Base-by-base conservation (phyloP, 2,113 vertebrate genomes). In the Podilymbus podiceps region DNA sequence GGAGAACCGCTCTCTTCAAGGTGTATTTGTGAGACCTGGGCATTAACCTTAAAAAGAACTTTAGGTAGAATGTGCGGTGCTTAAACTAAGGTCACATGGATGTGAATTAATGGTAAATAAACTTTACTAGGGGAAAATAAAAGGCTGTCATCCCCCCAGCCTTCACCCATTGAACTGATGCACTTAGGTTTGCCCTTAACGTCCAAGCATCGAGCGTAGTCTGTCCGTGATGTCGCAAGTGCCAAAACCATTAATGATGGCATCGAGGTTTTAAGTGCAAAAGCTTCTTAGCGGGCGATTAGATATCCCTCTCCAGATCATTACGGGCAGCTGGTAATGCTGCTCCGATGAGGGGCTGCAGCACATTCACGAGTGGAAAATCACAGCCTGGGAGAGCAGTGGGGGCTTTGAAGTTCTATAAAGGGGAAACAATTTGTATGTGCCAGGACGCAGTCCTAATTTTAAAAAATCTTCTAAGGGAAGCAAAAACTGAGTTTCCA, bases 211-310 rank as follows among this genome's bases (percentile, higher is more conserved):
- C 4, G 5, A 46, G 66, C 0, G 0, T 33, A 3, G 82, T 44
- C 68, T 0, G 0, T 49, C 85, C 0, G 0, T 0, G 3, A 18
- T 1, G 5, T 67, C 0, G 5, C 7, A 6, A 58, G 60, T 23
- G 52, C 86, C 1, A 5, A 87, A 89, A 82, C 47, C 73, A 30
- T 60, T 92, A 75, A 89, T 50, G 95, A 75, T 96, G 94, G 88
- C 86, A 85, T 94, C 73, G 24, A 23, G 58, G 83, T 59, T 93
- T 93, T 92, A 90, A 90, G 64, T 1, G 8, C 35, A 85, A 96
- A 94, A 97, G 83, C 96, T 94, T 60, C 90, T 95, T 93, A 93
- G 88, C 5, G 3, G 47, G 58, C 0, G 80, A 87, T 93, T 84
- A 93, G 88, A 71, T 72, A 52, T n/a, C 60, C 35, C 44, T 76